These are phyloP conservation scores for Scaptomyza cyrtandrae DNA, from an alignment of 2,888 invertebrate genomes.

Conservation along the genomic window DNA sequence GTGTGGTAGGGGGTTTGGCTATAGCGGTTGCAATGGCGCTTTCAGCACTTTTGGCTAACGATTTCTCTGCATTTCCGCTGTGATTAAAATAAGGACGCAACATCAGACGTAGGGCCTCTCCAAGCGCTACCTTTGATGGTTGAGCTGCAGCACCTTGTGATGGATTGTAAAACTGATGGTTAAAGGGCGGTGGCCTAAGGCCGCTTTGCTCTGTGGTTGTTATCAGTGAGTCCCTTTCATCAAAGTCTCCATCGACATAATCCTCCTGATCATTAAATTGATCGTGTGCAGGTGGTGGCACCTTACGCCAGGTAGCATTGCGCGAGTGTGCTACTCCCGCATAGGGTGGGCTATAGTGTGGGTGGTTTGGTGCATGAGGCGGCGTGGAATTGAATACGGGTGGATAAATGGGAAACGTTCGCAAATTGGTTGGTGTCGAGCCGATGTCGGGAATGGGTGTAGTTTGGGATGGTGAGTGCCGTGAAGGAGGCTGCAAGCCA, in stretches of 20 bases:
- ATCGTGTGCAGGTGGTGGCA: constrained; percentile 41
- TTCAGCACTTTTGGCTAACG: constrained; percentile 70
- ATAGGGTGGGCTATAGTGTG: constrained; percentile 82
- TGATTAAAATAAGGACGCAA: constrained; percentile 82
- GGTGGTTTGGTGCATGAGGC: constrained; percentile 54
- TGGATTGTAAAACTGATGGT: constrained; percentile 71
- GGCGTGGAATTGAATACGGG: constrained; percentile 59
- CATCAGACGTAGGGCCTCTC: constrained; percentile 80
- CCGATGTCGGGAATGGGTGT: not conserved
- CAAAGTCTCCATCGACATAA: constrained; percentile 35
- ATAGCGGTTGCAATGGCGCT: constrained; percentile 81
- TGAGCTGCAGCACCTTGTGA: constrained; percentile 9
- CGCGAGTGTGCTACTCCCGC: constrained; percentile 80
- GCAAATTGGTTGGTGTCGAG: constrained; percentile 46
- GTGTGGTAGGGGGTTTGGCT: constrained; percentile 39
- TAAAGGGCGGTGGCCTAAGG: constrained; percentile 58
- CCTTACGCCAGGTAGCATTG: constrained; percentile 70
- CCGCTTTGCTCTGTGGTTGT: constrained; percentile 36
- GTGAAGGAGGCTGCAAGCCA: constrained; percentile 46
- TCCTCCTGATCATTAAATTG: constrained; percentile 42
- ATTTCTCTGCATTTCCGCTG: constrained; percentile 74
- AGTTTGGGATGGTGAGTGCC: not conserved
- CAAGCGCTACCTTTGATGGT: constrained; percentile 62
- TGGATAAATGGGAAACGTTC: constrained; percentile 69
- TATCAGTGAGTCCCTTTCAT: constrained; percentile 27